Evolutionary conservation across 2,113 vertebrate genomes (phyloP), one percentile per base, ranked within the genome.

Genomic region (Dascyllus trimaculatus): DNA sequence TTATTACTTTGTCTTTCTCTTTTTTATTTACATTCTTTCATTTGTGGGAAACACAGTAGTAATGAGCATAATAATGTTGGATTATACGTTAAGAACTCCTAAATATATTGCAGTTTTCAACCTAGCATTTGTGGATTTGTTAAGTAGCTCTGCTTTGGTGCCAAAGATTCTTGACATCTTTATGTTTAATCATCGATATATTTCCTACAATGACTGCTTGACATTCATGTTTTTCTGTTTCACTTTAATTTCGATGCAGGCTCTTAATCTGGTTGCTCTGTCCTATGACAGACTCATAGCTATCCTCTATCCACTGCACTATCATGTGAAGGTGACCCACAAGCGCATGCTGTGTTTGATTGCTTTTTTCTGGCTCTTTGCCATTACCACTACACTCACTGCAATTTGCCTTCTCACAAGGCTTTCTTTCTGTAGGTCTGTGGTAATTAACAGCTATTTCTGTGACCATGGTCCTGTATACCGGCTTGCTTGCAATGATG

Each of bases 101-200:
- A 95, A 95, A 73, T 92, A 93, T 53, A 51, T 94, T 51, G 85
- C 74, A 14, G 90, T 95, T 8, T 93, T 94, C n/a, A 92, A 91
- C 56, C 4, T 94, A 22, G 93, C 91, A 3, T 60, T 95, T 29
- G 71, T 85, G 38, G 92, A 95, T 80, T 10, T 95, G 49, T 81
- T 82, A 62, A 84, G 85, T 8, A 95, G 75, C 70, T 73, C 89
- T 4, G 84, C 91, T 43, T 17, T 95, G 58, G 81, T 94, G 63
- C 93, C 93, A 1, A 93, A 93, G 62, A 7, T 92, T 6, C 75
- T 92, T 6, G 91, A 94, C 46, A 86, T 79, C 2, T 93, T 93
- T 66, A 52, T 94, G 60, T 89, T 94, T 11, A 63, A 87, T 32
- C 71, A 90, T 25, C 82, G 22, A 11, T n/a, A 60, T 52, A 85